These are phyloP conservation scores for Encarsia formosa DNA, from an alignment of 2,888 invertebrate species.

Conservation along the genomic window DNA sequence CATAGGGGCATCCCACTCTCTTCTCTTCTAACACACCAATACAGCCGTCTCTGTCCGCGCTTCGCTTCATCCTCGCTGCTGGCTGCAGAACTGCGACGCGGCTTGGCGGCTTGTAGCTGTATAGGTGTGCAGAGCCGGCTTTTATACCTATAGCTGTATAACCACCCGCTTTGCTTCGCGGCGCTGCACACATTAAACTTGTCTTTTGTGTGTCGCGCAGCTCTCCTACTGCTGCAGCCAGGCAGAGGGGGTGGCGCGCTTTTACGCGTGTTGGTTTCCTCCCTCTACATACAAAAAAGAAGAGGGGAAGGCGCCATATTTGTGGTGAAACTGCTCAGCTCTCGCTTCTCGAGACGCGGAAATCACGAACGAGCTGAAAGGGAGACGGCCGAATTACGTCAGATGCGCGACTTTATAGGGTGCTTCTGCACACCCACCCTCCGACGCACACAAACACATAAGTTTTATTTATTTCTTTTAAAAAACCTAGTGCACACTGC, in stretches of 20 bases:
- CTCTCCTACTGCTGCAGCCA: constrained; percentile 21
- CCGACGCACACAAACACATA: constrained; percentile 10
- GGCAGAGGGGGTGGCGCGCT: constrained; percentile 20
- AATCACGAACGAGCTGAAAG: constrained; percentile 44
- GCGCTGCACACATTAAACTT: constrained; percentile 31
- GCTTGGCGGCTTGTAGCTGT: too few relatives aligned
- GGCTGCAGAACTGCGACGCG: not conserved
- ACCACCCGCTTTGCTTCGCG: constrained; percentile 30
- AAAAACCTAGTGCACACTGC: too few relatives aligned
- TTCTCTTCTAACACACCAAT: constrained; percentile 31
- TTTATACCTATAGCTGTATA: constrained; percentile 26
- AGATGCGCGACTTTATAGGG: constrained; percentile 21
- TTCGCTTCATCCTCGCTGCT: constrained; percentile 6
- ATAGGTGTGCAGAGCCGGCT: constrained; percentile 9
- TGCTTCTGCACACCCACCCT: constrained; percentile 13
- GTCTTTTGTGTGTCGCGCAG: constrained; percentile 27
- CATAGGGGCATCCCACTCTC: constrained; percentile 44
- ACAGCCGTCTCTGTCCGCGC: constrained; percentile 16
- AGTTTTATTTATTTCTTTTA: too few relatives aligned
- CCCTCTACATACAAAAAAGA: constrained; percentile 1
- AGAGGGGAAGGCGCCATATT: constrained; percentile 50
- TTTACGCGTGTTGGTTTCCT: constrained; percentile 27
- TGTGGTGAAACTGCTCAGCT: constrained; percentile 39
- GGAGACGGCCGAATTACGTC: constrained; percentile 31
- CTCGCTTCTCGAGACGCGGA: too few relatives aligned